phyloP scores from a whole-genome alignment of 2,888 invertebrate genomes.

The Mythimna impura region DNA sequence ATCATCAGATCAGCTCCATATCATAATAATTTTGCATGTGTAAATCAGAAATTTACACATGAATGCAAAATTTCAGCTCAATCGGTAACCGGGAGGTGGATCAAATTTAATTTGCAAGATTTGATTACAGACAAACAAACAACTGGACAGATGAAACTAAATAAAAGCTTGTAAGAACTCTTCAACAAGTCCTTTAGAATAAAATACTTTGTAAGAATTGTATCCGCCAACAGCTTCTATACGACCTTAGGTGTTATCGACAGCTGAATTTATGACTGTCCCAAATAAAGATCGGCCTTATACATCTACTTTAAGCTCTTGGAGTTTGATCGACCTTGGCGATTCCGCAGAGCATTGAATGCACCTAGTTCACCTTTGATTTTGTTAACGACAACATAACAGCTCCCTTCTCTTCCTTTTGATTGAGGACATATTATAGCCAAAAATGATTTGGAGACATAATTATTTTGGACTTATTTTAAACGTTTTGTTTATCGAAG shows the following conservation, averaged over 20 bases:
- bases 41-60: too few relatives aligned
- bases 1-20: too few relatives aligned
- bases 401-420: constrained; percentile 45
- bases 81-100: too few relatives aligned
- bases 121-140: too few relatives aligned
- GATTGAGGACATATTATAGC: constrained; percentile 5
- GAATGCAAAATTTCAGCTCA: too few relatives aligned
- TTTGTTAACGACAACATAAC: constrained; percentile 13
- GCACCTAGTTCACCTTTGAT: constrained; percentile 60
- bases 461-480: too few relatives aligned
- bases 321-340: constrained; percentile 41
- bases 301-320: constrained; percentile 20
- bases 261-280: constrained; percentile 6
- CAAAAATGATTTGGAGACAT: neutral
- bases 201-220: neutral
- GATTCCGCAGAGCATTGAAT: constrained; percentile 15
- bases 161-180: too few relatives aligned
- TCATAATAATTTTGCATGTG: too few relatives aligned
- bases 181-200: too few relatives aligned
- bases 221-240: neutral
- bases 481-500: too few relatives aligned
- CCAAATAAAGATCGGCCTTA: constrained; percentile 36
- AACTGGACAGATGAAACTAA: too few relatives aligned
- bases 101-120: too few relatives aligned
- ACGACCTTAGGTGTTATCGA: neutral